Base-by-base conservation (phyloP, 2,888 invertebrate genomes). In the Sesia bembeciformis region DNA sequence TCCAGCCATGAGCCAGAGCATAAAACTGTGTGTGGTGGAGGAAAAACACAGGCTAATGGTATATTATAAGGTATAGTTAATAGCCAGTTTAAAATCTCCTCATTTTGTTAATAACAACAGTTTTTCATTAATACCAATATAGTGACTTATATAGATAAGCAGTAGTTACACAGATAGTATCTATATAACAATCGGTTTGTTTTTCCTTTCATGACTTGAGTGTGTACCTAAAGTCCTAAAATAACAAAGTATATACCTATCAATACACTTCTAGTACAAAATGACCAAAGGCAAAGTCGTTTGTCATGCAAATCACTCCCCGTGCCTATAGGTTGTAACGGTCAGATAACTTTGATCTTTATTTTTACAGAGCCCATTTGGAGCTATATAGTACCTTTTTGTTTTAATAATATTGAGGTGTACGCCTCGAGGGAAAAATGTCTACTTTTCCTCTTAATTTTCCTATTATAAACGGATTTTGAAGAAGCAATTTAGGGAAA, bases 291-390 rank as follows among this genome's bases (percentile, higher is more conserved):
- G 46, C 8, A 3, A 8, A 8, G n/a, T n/a, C 46, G 46, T 46
- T 64, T 66, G 64, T 57, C 23, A 66, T 66, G 64, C 59, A 66
- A 64, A 66, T 62, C 43, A 7, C 43, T 54, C 50, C 53, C 43
- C 42, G 52, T 52, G 53, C 49, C 46, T 46, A 4, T 23, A 46
- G 46, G 46, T 46, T 8, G n/a, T 46, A 23, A 46, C 46, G 7
- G 46, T 8, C 46, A 46, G 23, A 46, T 23, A 46, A 46, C 46
- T 46, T 46, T 46, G 46, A 46, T 46, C 46, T 46, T 23, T 46
- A 46, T 46, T 46, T 46, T 46, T 46, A 46, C 46, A 46, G 46
- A 46, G 23, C 23, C 23, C 23, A 46, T 8, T 46, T 46, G n/a
- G 23, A 46, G 8, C 46, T 46, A n/a, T 46, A 8, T 7, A 5